Percentiles rank a stretch among this genome's conserved stretches.
These are phyloP conservation scores for Crocallis elinguaria DNA, from an alignment of 2,888 invertebrate species.

Conservation along the genomic window DNA sequence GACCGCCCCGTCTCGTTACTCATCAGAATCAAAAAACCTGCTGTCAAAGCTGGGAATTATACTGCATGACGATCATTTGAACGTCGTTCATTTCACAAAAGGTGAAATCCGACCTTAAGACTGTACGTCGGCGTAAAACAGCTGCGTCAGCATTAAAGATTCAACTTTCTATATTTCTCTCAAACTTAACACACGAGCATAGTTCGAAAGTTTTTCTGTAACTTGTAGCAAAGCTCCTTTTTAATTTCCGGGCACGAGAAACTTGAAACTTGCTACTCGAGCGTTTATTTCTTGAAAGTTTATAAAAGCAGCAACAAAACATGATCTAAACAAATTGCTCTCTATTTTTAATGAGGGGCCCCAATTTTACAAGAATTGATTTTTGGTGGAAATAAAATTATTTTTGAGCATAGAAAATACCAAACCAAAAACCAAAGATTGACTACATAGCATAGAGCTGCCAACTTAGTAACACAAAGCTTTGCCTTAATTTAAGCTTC, in stretches of 20 bases:
- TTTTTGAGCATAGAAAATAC: too few species aligned
- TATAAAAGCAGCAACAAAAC: constrained; percentile 6
- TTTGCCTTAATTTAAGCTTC: background rate
- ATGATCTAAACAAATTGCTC: constrained; percentile 3
- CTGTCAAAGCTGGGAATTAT: too few species aligned
- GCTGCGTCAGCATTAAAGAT: background rate
- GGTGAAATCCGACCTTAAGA: too few species aligned
- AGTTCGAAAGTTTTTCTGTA: constrained; percentile 6
- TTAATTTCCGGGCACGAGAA: constrained; percentile 12
- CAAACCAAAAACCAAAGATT: too few species aligned
- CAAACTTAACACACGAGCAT: constrained; percentile 3
- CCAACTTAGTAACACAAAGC: background rate
- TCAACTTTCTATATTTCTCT: background rate
- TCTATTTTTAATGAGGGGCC: background rate
- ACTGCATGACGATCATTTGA: too few species aligned
- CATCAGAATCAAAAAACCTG: too few species aligned
- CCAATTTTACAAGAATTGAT: too few species aligned
- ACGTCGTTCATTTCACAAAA: too few species aligned
- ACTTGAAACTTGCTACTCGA: constrained; percentile 4
- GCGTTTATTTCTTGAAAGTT: constrained; percentile 5
- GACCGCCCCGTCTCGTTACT: too few species aligned
- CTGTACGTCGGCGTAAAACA: too few species aligned
- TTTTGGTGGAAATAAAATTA: too few species aligned
- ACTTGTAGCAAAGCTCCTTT: constrained; percentile 5
- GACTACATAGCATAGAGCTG: background rate